Percentiles rank a stretch among this genome's conserved stretches.
These are phyloP conservation scores for Plumapathes pennacea DNA, from an alignment of 92 coral and sea anemone genomes.

Conservation along the genomic window DNA sequence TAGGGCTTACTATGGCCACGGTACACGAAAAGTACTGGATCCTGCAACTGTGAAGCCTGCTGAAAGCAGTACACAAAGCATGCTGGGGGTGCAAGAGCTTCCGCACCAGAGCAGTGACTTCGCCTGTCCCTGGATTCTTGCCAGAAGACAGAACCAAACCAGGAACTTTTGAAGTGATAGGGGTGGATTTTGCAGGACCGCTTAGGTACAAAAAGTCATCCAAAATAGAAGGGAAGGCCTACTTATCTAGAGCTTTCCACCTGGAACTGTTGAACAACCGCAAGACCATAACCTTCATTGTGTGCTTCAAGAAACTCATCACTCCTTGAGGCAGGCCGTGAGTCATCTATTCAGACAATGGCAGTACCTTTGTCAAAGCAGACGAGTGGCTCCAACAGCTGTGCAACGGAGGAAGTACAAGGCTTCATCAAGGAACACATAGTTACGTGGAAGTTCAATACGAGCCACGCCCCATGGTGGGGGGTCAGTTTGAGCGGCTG, in stretches of 20 bases:
- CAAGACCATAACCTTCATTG: conserved; percentile 29
- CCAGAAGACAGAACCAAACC: conserved; percentile 41
- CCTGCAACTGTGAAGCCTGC: conserved; percentile 48
- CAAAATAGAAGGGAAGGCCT: conserved; percentile 39
- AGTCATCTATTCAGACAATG: conserved; percentile 59
- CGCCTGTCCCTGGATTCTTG: conserved; percentile 51
- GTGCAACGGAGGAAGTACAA: conserved; percentile 14
- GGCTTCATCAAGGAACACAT: conserved; percentile 50
- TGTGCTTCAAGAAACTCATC: conserved; percentile 40
- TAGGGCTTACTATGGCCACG: conserved; percentile 58
- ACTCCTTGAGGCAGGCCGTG: conserved; percentile 58
- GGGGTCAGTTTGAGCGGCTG: conserved; percentile 59
- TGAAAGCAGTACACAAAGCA: conserved; percentile 41
- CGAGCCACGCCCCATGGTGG: conserved; percentile 51
- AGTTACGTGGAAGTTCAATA: conserved; percentile 41
- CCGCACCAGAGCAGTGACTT: conserved; percentile 27
- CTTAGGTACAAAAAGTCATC: conserved; percentile 35
- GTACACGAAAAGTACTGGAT: conserved; percentile 59
- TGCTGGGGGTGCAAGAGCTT: conserved; percentile 64
- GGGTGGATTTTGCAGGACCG: conserved; percentile 46
- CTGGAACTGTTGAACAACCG: conserved; percentile 44
- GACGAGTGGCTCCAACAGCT: conserved; percentile 43
- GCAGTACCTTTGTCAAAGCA: conserved; percentile 55
- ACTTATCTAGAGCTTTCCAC: conserved; percentile 56
- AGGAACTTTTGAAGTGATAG: conserved; percentile 41